These are phyloP conservation scores for Cyclopterus lumpus DNA, from an alignment of 2,797 vertebrate genomes.

Conservation along the genomic window DNA sequence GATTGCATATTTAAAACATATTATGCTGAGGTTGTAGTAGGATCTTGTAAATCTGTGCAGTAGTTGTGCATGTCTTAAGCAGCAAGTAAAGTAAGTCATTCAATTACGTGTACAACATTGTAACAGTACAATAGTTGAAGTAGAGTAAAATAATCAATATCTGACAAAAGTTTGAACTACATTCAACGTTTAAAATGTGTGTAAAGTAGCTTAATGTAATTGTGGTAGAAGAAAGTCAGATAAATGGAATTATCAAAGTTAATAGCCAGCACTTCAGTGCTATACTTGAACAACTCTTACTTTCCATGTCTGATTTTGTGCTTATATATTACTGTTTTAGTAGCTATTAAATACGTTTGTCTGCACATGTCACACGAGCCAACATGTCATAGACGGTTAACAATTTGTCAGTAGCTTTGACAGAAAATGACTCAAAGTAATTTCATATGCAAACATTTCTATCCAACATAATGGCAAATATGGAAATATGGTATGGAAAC, in stretches of 20 bases:
- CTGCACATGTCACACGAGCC: constrained; percentile 21
- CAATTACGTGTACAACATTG: neutral
- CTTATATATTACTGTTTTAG: constrained; percentile 16
- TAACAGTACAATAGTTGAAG: neutral
- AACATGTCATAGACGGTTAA: constrained; percentile 40
- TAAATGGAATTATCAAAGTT: neutral
- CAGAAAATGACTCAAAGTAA: constrained; percentile 48
- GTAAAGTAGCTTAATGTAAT: neutral
- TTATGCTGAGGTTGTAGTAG: constrained; percentile 15
- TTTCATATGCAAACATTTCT: constrained; percentile 56
- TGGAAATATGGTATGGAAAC: constrained; percentile 75
- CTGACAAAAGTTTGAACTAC: neutral
- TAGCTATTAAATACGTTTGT: constrained; percentile 22
- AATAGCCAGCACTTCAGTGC: constrained; percentile 1
- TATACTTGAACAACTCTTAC: neutral
- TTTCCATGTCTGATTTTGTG: constrained; percentile 12
- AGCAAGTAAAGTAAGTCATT: constrained; percentile 15
- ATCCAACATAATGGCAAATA: constrained; percentile 58
- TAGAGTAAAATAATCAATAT: neutral
- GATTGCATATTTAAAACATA: constrained; percentile 20
- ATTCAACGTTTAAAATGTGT: neutral
- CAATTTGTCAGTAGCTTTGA: constrained; percentile 38
- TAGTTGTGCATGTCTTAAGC: constrained; percentile 14
- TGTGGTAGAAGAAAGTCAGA: neutral
- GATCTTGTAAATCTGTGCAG: constrained; percentile 11